These are phyloP conservation scores for Gisinianus flammeolus DNA, from an alignment of 2,888 invertebrate genomes.

Conservation along the genomic window DNA sequence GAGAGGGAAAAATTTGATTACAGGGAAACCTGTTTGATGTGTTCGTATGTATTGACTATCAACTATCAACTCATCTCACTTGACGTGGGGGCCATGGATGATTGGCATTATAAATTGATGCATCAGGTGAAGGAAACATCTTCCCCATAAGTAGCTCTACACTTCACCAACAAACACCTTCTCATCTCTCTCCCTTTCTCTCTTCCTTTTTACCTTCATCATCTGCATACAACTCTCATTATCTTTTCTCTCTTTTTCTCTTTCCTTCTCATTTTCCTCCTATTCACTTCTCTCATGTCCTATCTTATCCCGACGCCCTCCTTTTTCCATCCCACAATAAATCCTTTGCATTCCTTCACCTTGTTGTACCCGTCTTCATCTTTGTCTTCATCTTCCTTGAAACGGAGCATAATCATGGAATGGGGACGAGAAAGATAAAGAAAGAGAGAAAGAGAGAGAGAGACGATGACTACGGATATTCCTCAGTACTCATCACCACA, in stretches of 20 bases:
- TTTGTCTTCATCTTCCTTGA: not conserved
- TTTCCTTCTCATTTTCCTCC: not conserved
- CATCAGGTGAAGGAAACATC: conserved; percentile 48
- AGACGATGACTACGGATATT: not conserved
- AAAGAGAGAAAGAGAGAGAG: not conserved
- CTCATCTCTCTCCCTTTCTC: conserved; percentile 12
- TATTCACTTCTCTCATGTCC: not conserved
- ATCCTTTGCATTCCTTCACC: not conserved
- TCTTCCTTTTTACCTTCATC: not conserved
- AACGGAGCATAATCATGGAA: not conserved
- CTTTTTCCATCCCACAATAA: not conserved
- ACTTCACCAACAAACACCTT: conserved; percentile 16
- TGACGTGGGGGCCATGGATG: conserved; percentile 41
- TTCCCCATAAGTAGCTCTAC: conserved; percentile 29
- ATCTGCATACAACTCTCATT: conserved; percentile 21
- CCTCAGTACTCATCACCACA: not conserved
- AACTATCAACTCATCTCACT: conserved; percentile 45
- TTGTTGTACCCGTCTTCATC: not conserved
- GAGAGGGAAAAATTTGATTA: conserved; percentile 32
- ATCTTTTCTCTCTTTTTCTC: not conserved
- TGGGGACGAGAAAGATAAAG: not conserved
- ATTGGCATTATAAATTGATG: conserved; percentile 50
- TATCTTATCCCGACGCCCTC: not conserved
- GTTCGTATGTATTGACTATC: conserved; percentile 8
- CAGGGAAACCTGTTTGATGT: conserved; percentile 45